Evolutionary conservation across 2,797 vertebrate genomes (phyloP).

Genomic region (Trematomus bernacchii): DNA sequence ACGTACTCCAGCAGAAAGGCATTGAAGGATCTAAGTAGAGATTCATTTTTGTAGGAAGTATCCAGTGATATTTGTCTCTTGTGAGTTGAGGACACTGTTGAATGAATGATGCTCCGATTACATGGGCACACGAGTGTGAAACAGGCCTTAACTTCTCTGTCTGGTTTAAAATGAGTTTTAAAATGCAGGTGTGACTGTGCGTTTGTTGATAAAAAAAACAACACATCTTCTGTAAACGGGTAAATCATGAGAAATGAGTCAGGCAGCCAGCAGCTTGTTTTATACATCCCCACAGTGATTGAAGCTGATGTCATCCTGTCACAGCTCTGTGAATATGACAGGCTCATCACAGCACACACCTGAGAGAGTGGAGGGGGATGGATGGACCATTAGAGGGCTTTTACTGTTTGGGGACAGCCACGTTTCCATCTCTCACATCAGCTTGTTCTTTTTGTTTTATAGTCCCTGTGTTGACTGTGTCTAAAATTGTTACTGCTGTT

Average conservation of each 20-base stretch:
- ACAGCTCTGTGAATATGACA: constrained; percentile 35
- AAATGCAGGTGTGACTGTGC: not conserved
- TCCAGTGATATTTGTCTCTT: not conserved
- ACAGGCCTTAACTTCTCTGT: not conserved
- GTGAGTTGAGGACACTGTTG: constrained; percentile 7
- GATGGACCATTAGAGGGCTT: constrained; percentile 56
- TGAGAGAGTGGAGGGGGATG: not conserved
- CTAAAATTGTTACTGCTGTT: constrained; percentile 7
- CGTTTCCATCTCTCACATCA: constrained; percentile 34
- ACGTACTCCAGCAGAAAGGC: no score
- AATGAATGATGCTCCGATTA: constrained; percentile 17
- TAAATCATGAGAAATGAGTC: not conserved
- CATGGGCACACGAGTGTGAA: not conserved
- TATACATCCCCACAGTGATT: constrained; percentile 1
- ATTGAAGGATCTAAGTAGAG: no score
- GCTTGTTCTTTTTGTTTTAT: not conserved
- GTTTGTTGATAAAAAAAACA: no score
- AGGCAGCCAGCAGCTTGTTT: not conserved
- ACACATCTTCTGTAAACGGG: no score
- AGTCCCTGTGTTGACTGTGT: not conserved
- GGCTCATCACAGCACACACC: constrained; percentile 29
- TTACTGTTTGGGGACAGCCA: constrained; percentile 47
- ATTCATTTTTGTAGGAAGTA: not conserved
- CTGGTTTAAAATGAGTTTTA: not conserved
- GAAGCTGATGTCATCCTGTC: constrained; percentile 49